Evolutionary conservation across 2,888 invertebrate genomes (phyloP).

Genomic region (Meteorus cinctellus): DNA sequence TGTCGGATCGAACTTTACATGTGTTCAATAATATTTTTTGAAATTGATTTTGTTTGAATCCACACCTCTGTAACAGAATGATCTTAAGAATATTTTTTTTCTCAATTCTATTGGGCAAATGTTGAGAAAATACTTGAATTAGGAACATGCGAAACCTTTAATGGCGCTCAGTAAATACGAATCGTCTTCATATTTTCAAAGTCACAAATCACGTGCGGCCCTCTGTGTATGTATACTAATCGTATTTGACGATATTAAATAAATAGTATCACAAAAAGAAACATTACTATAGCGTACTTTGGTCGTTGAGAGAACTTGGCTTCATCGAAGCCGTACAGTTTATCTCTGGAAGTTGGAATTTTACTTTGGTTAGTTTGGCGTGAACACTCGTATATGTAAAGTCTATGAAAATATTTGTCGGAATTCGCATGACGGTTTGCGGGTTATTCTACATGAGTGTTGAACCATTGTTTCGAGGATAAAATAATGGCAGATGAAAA

Average conservation of each 20-base stretch:
- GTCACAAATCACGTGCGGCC: conserved; percentile 46
- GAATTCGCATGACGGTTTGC: neutral
- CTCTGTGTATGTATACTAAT: conserved; percentile 53
- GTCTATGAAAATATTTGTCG: neutral
- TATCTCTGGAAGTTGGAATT: neutral
- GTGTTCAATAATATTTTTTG: too few species aligned
- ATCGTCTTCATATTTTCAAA: conserved; percentile 46
- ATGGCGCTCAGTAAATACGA: conserved; percentile 2
- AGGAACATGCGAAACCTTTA: conserved; percentile 28
- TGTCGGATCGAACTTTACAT: too few species aligned
- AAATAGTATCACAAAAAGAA: conserved; percentile 63
- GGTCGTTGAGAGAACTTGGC: conserved; percentile 53
- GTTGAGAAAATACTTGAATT: neutral
- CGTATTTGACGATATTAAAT: conserved; percentile 65
- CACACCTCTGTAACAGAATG: too few species aligned
- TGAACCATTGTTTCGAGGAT: conserved; percentile 2
- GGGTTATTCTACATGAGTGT: neutral
- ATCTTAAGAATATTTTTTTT: neutral
- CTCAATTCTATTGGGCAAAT: neutral
- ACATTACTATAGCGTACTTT: conserved; percentile 8
- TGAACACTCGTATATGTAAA: conserved; percentile 15
- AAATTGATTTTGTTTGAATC: too few species aligned
- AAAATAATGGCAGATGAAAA: conserved; percentile 58
- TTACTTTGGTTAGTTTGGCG: conserved; percentile 31
- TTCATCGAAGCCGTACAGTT: conserved; percentile 64